Base-by-base conservation (phyloP, 2,797 vertebrate species). In the Platalea minor region DNA sequence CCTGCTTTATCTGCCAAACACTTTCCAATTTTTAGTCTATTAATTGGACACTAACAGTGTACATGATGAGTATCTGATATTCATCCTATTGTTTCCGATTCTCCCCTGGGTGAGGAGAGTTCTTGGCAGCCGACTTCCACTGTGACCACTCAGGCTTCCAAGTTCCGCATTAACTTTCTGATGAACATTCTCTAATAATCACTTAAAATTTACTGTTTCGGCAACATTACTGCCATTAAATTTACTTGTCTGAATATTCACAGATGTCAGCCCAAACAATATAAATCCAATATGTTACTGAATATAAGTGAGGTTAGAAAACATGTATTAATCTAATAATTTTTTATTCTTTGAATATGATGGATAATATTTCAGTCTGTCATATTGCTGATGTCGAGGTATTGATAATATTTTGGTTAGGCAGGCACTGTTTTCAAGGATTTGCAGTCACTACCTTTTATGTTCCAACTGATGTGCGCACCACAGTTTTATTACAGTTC, bases 11-110 rank as follows among this genome's bases (percentile, higher is more conserved):
- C 83, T 95, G 91, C 91, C 95, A 95, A 91, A 91, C 17, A 65
- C 67, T 46, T 35, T 94, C 85, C 85, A 85, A 79, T 87, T 90
- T 86, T 95, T 69, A 79, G 67, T 73, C 83, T 88, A 96, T 95
- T 95, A 96, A 95, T 95, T 93, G 90, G 92, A 89, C 89, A 73
- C 96, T 91, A 85, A 65, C 93, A 87, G 89, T 20, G 77, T 74
- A 63, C 56, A 57, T 89, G 81, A 93, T 59, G 83, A 79, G 43
- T 53, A 79, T 89, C 80, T 94, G 88, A 95, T 89, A 70, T 85
- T 85, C 78, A 78, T 79, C 74, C 88, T 56, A 73, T 79, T 90
- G 85, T 93, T 94, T 63, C 77, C 79, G 69, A 65, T 73, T 93
- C 94, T 95, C 80, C 77, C 87, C 77, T 75, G 93, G 80, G 90